phyloP scores from a whole-genome alignment of 2,888 invertebrate species.

The Aporophyla lueneburgensis region DNA sequence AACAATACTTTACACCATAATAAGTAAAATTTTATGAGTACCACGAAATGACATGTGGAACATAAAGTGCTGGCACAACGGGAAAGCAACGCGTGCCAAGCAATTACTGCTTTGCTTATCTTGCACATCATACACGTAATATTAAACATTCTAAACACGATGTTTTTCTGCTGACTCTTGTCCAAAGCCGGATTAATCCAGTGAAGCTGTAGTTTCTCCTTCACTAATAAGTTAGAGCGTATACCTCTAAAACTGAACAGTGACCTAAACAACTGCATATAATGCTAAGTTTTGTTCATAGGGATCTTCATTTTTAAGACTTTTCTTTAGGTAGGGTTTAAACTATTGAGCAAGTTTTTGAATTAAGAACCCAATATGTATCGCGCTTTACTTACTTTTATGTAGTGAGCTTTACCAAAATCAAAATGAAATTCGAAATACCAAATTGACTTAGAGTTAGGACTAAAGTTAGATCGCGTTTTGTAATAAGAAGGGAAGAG shows the following conservation, averaged over 20 bases:
- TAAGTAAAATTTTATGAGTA: constrained; percentile 48
- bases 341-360: no score
- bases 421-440: no score
- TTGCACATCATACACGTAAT: constrained; percentile 44
- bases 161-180: constrained; percentile 15
- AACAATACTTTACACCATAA: constrained; percentile 5
- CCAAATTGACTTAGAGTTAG: no score
- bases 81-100: constrained; percentile 49
- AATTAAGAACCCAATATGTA: no score
- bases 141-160: constrained; percentile 43
- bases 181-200: constrained; percentile 8
- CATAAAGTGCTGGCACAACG: constrained; percentile 54
- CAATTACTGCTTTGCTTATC: constrained; percentile 57
- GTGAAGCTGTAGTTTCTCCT: background rate
- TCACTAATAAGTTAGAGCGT: constrained; percentile 17
- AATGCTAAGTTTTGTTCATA: constrained; percentile 16
- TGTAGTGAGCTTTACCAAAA: no score
- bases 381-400: no score
- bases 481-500: no score
- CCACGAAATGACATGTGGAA: constrained; percentile 55
- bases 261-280: constrained; percentile 13
- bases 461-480: no score
- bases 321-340: no score
- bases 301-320: background rate
- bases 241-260: constrained; percentile 9